Evolutionary conservation across 2,888 invertebrate species (phyloP).

Genomic region (Parapristionchus giblindavisi): DNA sequence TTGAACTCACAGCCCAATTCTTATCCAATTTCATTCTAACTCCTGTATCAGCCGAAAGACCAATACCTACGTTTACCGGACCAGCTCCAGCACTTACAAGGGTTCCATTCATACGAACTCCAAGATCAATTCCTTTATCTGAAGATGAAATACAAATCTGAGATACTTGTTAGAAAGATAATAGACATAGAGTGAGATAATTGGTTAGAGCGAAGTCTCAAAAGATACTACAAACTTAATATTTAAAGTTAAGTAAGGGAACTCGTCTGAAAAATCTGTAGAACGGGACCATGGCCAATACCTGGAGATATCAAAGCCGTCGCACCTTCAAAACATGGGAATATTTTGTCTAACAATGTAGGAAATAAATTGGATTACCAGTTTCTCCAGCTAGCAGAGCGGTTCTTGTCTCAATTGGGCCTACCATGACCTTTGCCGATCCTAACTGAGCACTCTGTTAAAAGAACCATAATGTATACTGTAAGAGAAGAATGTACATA

Average conservation of each 20-base stretch:
- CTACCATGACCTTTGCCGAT: not conserved
- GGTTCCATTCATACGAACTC: not conserved
- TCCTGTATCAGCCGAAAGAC: not conserved
- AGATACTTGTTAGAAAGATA: too few relatives aligned
- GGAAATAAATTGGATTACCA: too few relatives aligned
- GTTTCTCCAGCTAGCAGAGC: not conserved
- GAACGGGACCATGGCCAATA: too few relatives aligned
- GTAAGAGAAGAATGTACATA: not conserved
- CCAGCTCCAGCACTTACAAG: not conserved
- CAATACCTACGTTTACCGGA: not conserved
- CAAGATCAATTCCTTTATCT: not conserved
- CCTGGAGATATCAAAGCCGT: too few relatives aligned
- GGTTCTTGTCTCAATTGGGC: not conserved
- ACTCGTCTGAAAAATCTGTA: too few relatives aligned
- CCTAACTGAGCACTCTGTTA: not conserved
- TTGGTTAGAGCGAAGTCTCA: too few relatives aligned
- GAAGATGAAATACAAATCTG: too few relatives aligned
- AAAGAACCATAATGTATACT: not conserved
- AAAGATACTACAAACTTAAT: too few relatives aligned
- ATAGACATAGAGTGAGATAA: too few relatives aligned
- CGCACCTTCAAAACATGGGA: too few relatives aligned
- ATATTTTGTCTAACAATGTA: too few relatives aligned
- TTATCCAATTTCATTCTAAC: not conserved
- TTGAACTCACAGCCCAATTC: not conserved
- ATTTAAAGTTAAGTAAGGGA: too few relatives aligned